Percentiles rank a stretch among this genome's conserved stretches.
These are phyloP conservation scores for Sinhomidia bicolor DNA, from an alignment of 2,888 invertebrate species.

Conservation along the genomic window DNA sequence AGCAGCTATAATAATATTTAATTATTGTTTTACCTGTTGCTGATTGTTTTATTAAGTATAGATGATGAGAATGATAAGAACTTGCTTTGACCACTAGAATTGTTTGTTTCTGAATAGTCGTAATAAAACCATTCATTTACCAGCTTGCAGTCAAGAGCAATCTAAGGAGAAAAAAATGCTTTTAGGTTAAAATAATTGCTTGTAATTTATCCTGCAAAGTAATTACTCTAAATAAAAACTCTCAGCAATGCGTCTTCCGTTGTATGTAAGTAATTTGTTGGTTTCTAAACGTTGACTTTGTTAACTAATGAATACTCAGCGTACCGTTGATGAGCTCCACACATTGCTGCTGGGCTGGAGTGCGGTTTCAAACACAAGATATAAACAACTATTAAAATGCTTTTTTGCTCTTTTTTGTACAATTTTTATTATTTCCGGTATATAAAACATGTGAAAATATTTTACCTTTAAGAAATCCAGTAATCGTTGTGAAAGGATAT, in stretches of 20 bases:
- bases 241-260: not conserved
- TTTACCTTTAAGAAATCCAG: no score
- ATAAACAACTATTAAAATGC: no score
- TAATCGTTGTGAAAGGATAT: no score
- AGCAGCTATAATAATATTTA: constrained; percentile 29
- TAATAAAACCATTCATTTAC: not conserved
- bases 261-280: not conserved
- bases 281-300: not conserved
- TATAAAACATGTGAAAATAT: no score
- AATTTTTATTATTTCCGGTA: no score
- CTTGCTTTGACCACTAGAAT: no score
- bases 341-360: no score
- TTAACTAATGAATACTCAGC: constrained; percentile 15
- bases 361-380: no score
- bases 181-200: constrained; percentile 7
- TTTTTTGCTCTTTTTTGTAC: no score
- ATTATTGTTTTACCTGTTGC: constrained; percentile 13
- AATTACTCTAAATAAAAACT: constrained; percentile 8
- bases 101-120: not conserved
- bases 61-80: constrained; percentile 17
- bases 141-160: not conserved
- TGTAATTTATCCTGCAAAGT: constrained; percentile 2
- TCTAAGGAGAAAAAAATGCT: not conserved
- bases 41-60: constrained; percentile 4
- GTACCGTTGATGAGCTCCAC: no score